These are phyloP conservation scores for Nyctibius bracteatus DNA, from an alignment of 2,113 vertebrate species.

Conservation along the genomic window DNA sequence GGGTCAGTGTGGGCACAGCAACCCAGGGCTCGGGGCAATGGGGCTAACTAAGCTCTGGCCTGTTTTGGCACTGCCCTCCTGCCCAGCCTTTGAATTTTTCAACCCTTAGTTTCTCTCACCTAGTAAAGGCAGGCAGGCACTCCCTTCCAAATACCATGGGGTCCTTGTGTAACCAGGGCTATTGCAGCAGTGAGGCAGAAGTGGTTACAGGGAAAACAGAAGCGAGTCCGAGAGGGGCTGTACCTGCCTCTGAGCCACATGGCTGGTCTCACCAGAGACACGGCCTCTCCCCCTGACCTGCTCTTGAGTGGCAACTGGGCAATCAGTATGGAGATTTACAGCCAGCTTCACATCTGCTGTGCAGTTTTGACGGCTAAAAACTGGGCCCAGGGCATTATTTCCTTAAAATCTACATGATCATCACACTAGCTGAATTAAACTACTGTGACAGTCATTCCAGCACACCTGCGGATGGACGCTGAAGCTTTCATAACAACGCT, in stretches of 20 bases:
- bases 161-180: background rate
- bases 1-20: background rate
- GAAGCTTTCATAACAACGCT: fast-evolving
- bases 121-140: background rate
- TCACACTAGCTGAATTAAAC: background rate
- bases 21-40: background rate
- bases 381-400: too few relatives aligned
- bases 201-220: too few relatives aligned
- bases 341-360: background rate
- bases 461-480: fast-evolving
- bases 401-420: fast-evolving
- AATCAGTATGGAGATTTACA: fast-evolving
- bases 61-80: background rate
- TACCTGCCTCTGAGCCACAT: fast-evolving
- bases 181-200: background rate
- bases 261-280: fast-evolving
- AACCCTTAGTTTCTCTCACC: background rate
- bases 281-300: fast-evolving
- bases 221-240: background rate
- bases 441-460: fast-evolving
- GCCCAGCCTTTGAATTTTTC: background rate
- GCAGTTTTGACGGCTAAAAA: background rate
- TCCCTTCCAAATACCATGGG: background rate
- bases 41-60: background rate
- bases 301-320: fast-evolving